Conservation (phyloP, 2,113 vertebrate genomes). For the Cercopithecus mona region DNA sequence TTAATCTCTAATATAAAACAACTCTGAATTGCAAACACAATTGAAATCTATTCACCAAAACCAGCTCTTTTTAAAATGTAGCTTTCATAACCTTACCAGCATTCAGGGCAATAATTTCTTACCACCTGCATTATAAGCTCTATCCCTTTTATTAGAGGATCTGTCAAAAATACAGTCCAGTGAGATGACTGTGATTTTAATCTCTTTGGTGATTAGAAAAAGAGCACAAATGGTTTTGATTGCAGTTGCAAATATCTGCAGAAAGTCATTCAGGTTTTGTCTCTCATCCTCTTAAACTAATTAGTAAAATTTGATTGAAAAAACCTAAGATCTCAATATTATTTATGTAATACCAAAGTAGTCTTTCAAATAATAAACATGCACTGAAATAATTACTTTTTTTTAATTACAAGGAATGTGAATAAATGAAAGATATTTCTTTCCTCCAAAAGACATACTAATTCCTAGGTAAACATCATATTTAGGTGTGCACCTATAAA, state of each 20-base stretch:
- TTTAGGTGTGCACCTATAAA: not conserved
- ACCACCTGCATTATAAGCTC: slow-evolving; percentile 28
- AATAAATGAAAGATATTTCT: not conserved
- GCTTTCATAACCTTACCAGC: slow-evolving; percentile 42
- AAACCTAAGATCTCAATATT: not conserved
- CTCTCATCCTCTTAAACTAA: slow-evolving; percentile 38
- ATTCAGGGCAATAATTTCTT: slow-evolving; percentile 49
- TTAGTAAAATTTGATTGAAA: slow-evolving; percentile 24
- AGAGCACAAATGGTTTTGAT: slow-evolving; percentile 13
- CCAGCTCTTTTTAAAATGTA: slow-evolving; percentile 46
- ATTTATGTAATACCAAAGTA: not conserved
- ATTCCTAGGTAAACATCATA: not conserved
- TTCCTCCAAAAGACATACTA: not conserved
- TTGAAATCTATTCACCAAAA: slow-evolving; percentile 55
- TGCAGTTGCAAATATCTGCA: slow-evolving; percentile 10
- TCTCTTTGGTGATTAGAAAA: slow-evolving; percentile 5
- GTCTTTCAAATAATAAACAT: slow-evolving; percentile 2
- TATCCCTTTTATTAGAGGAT: slow-evolving; percentile 49
- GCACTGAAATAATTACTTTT: not conserved
- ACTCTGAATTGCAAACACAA: not conserved
- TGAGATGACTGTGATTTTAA: slow-evolving; percentile 48
- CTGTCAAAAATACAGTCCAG: slow-evolving; percentile 43
- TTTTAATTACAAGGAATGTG: not conserved
- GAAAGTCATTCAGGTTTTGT: slow-evolving; percentile 37
- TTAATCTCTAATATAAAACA: slow-evolving; percentile 43